phyloP scores from a whole-genome alignment of 2,888 invertebrate genomes.

The Lydus trimaculatus region DNA sequence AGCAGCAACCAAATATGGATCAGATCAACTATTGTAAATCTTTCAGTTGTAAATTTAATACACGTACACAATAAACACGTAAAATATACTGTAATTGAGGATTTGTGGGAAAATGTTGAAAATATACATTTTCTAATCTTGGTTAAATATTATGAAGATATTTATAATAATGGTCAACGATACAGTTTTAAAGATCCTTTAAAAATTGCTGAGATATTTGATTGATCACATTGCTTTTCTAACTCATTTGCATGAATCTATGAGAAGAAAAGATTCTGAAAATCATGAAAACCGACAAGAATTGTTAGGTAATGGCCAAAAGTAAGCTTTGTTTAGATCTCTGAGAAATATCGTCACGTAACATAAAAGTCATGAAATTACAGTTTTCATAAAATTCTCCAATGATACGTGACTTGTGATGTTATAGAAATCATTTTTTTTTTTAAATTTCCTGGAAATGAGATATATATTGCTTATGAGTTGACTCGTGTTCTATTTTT shows the following conservation, averaged over 20 bases:
- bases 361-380: too few species aligned
- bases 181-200: slow-evolving; percentile 65
- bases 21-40: slow-evolving; percentile 76
- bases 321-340: too few species aligned
- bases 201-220: slow-evolving; percentile 54
- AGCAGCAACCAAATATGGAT: slow-evolving; percentile 77
- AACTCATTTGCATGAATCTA: slow-evolving; percentile 69
- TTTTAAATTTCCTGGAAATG: too few species aligned
- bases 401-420: background rate
- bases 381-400: background rate
- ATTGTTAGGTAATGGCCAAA: too few species aligned
- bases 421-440: too few species aligned
- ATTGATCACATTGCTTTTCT: slow-evolving; percentile 69
- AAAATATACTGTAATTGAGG: slow-evolving; percentile 70
- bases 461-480: too few species aligned
- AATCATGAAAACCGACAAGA: too few species aligned
- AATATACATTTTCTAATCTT: slow-evolving; percentile 67
- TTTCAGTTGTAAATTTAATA: slow-evolving; percentile 73
- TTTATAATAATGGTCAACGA: slow-evolving; percentile 62
- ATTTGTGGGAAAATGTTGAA: slow-evolving; percentile 69
- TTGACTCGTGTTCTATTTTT: too few species aligned
- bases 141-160: too few species aligned
- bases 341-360: background rate
- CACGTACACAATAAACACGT: slow-evolving; percentile 80
- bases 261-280: slow-evolving; percentile 3